Conservation (phyloP, 2,888 invertebrate genomes). For the Anorthoa munda region DNA sequence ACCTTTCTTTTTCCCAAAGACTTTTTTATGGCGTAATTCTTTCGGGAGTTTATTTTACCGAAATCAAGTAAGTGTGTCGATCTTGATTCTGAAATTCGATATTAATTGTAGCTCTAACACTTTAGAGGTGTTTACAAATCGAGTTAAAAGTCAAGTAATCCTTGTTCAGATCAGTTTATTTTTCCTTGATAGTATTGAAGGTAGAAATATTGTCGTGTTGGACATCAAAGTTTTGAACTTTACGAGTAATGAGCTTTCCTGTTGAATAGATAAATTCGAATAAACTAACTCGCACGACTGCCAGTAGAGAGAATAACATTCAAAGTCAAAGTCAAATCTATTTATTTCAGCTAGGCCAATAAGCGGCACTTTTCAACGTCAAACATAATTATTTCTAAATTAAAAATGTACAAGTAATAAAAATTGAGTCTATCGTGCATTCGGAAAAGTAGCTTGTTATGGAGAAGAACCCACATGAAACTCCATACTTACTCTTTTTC, state of each 20-base stretch:
- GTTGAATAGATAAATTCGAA: background rate
- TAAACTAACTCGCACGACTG: background rate
- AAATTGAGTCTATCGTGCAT: no score
- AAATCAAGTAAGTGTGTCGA: slow-evolving; percentile 24
- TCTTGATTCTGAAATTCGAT: slow-evolving; percentile 59
- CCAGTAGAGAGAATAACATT: background rate
- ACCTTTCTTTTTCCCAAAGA: slow-evolving; percentile 60
- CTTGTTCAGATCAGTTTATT: slow-evolving; percentile 20
- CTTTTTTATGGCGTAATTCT: slow-evolving; percentile 71
- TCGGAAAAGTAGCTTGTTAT: no score
- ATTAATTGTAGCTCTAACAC: slow-evolving; percentile 35
- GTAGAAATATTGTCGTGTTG: background rate
- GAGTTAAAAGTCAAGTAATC: slow-evolving; percentile 17
- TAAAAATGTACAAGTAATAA: no score
- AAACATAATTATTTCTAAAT: no score
- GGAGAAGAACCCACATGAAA: no score
- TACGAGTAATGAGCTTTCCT: background rate
- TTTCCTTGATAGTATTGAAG: slow-evolving; percentile 9
- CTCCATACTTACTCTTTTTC: no score
- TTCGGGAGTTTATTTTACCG: slow-evolving; percentile 68
- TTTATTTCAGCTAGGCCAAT: no score
- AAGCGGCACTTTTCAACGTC: no score
- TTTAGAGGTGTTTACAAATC: slow-evolving; percentile 3
- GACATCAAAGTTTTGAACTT: slow-evolving; percentile 3
- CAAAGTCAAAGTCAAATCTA: no score